phyloP scores from a whole-genome alignment of 2,113 vertebrate species.

The Pelvicachromis taeniatus region DNA sequence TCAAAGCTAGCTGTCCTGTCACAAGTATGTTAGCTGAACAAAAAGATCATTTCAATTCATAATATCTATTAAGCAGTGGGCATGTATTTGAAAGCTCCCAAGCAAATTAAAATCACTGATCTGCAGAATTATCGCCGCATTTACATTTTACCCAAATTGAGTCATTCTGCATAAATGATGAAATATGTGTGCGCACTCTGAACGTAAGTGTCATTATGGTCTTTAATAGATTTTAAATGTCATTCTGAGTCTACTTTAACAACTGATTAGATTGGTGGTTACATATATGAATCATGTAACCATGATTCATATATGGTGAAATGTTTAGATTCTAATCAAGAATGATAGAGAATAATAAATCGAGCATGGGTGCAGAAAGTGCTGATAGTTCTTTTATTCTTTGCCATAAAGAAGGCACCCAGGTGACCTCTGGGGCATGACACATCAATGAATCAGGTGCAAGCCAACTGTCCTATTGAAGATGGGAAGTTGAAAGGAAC shows the following conservation, averaged over 20 bases:
- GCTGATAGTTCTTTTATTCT: slow-evolving; percentile 12
- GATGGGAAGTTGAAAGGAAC: slow-evolving; percentile 31
- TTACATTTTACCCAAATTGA: no score
- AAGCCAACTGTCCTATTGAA: slow-evolving; percentile 44
- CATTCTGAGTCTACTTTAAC: slow-evolving; percentile 28
- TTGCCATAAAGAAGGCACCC: background rate
- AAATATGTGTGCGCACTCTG: background rate
- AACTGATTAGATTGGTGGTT: slow-evolving; percentile 50
- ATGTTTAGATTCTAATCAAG: background rate
- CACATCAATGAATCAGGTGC: slow-evolving; percentile 64
- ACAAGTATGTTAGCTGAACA: background rate
- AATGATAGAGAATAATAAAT: background rate
- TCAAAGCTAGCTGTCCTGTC: background rate
- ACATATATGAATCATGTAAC: no score
- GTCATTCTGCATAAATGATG: slow-evolving; percentile 40
- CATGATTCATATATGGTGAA: background rate
- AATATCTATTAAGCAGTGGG: background rate
- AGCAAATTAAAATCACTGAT: slow-evolving; percentile 49
- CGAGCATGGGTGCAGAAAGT: background rate
- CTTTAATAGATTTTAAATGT: slow-evolving; percentile 22
- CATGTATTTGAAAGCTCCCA: background rate
- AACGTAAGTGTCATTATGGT: slow-evolving; percentile 38
- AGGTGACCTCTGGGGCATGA: slow-evolving; percentile 40
- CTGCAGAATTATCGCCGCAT: slow-evolving; percentile 11
- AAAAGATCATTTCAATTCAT: background rate